A percentile compares a stretch with the other conserved stretches of the same genome.
Conservation (phyloP, 2,113 vertebrate genomes). For the Sarotherodon lohbergeri region DNA sequence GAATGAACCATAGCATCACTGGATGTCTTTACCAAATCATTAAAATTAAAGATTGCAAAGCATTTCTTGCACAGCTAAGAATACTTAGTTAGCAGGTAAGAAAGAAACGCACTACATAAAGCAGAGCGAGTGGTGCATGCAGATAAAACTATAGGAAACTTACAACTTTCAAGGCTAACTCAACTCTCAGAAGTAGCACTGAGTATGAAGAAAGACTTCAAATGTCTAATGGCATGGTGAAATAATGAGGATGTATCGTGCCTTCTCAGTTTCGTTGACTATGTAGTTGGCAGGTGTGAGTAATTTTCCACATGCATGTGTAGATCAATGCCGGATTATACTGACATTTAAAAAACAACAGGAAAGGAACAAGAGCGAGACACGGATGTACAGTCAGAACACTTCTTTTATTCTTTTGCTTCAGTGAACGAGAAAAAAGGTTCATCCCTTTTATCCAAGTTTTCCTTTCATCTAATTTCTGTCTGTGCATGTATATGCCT, state of each 20-base stretch:
- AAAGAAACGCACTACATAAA: neutral
- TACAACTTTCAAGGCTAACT: neutral
- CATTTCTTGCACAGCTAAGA: neutral
- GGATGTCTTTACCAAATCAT: neutral
- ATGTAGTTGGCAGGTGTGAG: neutral
- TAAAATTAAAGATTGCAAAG: neutral
- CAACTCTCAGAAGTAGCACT: neutral
- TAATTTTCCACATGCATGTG: neutral
- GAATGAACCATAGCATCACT: neutral
- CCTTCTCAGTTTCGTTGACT: neutral
- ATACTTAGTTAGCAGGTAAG: neutral
- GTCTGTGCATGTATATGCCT: neutral
- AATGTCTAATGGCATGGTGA: neutral
- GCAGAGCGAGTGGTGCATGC: neutral
- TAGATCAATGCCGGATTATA: neutral
- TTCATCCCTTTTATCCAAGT: conserved; percentile 34
- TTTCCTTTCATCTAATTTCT: conserved; percentile 44
- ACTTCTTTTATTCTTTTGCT: neutral
- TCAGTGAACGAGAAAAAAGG: neutral
- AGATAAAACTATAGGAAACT: neutral
- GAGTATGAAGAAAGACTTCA: neutral
- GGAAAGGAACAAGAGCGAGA: neutral
- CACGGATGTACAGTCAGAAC: neutral
- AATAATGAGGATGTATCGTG: neutral
- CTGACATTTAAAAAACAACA: neutral